These are phyloP conservation scores for Diacarnus erythraeanus DNA, from an alignment of 37 sponge, comb jelly and placozoan genomes.

Conservation along the genomic window DNA sequence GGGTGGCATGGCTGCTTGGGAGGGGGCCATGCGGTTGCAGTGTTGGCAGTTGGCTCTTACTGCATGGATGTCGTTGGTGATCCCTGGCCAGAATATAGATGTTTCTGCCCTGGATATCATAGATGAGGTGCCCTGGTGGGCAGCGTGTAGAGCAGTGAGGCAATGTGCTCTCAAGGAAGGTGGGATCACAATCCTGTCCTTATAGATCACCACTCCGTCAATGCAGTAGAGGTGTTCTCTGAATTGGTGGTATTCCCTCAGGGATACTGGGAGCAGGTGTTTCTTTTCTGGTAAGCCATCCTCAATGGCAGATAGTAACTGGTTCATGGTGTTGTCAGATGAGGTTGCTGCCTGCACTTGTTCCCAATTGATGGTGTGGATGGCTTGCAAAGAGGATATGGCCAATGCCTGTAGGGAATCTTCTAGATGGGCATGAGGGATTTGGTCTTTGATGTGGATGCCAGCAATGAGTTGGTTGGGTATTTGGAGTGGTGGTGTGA, in stretches of 20 bases:
- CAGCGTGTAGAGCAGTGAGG: conserved; percentile 33
- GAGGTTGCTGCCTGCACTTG: conserved; percentile 22
- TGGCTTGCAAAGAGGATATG: conserved; percentile 16
- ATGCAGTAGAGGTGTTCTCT: conserved; percentile 41
- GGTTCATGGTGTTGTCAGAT: conserved; percentile 14
- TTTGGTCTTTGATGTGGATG: not conserved
- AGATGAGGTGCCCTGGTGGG: conserved; percentile 34
- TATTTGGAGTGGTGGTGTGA: conserved; percentile 16
- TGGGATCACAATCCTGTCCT: conserved; percentile 43
- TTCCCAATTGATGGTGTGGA: conserved; percentile 27
- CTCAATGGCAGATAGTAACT: conserved; percentile 30
- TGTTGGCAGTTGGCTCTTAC: too few species aligned
- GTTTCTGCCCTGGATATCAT: conserved; percentile 38
- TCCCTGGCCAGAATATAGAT: too few species aligned
- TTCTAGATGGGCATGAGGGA: too few species aligned
- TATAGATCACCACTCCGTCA: conserved; percentile 42
- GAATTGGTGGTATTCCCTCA: conserved; percentile 44
- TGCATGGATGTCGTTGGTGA: too few species aligned
- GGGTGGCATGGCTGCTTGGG: conserved; percentile 22
- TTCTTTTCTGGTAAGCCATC: conserved; percentile 37
- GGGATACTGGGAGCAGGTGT: conserved; percentile 18
- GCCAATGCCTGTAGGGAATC: not conserved
- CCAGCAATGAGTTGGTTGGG: conserved; percentile 45
- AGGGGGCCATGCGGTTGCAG: too few species aligned
- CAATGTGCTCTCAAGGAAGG: conserved; percentile 17